Percentiles rank a stretch among this genome's conserved stretches.
Conservation (phyloP, 2,113 vertebrate species). For the Calcarius ornatus region DNA sequence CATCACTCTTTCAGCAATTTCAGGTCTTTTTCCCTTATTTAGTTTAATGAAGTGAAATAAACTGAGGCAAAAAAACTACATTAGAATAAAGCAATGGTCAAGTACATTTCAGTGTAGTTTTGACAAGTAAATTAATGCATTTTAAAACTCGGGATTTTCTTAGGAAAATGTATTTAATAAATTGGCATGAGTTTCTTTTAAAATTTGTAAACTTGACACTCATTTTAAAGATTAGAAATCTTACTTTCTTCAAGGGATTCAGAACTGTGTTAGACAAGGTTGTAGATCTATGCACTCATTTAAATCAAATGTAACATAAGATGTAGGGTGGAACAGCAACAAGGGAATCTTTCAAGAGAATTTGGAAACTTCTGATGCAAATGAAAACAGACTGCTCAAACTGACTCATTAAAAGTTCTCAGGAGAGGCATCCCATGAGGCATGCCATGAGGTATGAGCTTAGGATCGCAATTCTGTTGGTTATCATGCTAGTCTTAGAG, state of each 20-base stretch:
- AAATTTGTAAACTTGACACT: neutral
- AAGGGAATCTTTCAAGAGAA: constrained; percentile 15
- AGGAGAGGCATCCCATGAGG: constrained; percentile 6
- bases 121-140: neutral
- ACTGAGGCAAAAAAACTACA: neutral
- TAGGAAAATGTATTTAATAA: neutral
- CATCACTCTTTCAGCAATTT: neutral
- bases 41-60: neutral
- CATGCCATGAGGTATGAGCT: neutral
- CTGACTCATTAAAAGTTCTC: constrained; percentile 52
- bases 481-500: neutral
- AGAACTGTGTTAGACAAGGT: neutral
- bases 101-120: neutral
- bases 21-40: neutral
- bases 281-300: constrained; percentile 5
- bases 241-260: neutral
- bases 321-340: neutral
- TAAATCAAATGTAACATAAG: constrained; percentile 13
- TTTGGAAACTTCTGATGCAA: constrained; percentile 17
- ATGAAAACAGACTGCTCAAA: constrained; percentile 51
- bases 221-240: neutral
- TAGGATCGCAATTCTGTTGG: neutral
- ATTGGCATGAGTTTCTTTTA: neutral
- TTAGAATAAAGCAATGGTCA: neutral
- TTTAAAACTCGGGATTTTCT: neutral